Evolutionary conservation across 53 echinoderm and acorn worm genomes (phyloP).

Genomic region (Hippasteria phrygiana): DNA sequence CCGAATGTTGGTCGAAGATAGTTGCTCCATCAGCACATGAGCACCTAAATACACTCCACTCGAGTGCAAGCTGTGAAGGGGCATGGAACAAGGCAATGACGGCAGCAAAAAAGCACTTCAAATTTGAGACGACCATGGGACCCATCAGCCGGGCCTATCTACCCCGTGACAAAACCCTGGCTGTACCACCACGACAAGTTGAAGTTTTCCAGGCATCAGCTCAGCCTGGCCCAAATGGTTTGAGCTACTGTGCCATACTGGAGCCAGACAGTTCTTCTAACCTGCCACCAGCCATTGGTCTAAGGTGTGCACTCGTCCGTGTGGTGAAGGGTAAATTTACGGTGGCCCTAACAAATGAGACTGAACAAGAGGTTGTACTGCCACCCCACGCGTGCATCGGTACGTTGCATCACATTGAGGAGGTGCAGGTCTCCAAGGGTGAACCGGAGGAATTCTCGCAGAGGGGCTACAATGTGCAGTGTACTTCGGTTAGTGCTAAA

Average conservation of each 20-base stretch:
- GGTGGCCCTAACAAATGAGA: neutral
- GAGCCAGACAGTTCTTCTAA: neutral
- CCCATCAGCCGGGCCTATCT: slow-evolving; percentile 26
- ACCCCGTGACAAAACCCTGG: neutral
- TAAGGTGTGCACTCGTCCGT: neutral
- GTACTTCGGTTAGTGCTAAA: neutral
- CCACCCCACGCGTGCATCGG: slow-evolving; percentile 20
- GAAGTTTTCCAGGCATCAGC: slow-evolving; percentile 19
- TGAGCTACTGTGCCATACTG: neutral
- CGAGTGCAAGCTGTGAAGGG: neutral
- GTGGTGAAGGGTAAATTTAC: neutral
- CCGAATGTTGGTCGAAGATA: neutral
- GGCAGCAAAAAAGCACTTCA: neutral
- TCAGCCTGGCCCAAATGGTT: slow-evolving; percentile 1
- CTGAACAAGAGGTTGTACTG: neutral
- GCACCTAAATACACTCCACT: neutral
- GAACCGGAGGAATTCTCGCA: neutral
- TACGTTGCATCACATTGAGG: neutral
- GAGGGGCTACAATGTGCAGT: neutral
- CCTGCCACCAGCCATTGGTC: neutral
- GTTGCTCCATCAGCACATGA: neutral
- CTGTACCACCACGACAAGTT: neutral
- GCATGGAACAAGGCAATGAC: slow-evolving; percentile 27
- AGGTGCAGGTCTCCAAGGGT: neutral
- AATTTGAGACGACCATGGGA: neutral